Base-by-base conservation (phyloP, 2,888 invertebrate species). In the Cordylochernes scorpioides region DNA sequence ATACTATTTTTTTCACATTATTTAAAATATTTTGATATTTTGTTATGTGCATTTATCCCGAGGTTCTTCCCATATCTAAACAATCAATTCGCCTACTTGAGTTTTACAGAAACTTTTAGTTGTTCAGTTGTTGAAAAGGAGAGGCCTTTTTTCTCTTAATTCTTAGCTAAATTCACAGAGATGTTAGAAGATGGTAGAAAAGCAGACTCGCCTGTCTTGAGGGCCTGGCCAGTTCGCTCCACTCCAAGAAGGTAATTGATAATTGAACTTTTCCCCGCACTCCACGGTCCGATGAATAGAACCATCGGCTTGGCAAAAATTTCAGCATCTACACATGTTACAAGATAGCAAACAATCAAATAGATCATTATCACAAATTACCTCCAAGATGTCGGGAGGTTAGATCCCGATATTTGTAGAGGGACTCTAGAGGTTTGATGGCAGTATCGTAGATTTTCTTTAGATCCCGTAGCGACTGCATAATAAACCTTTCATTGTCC, bases 261-360 rank as follows among this genome's bases (percentile, higher is more conserved):
- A 42, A 84, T 77, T 29, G 80, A 72, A 2, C 84, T 82, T 58
- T 88, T 88, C 39, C 88, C 88, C 34, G 84, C 82, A 47, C 82
- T 82, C 78, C 84, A 86, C 21, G 86, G 84, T 24, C 88, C 88
- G 73, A 86, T 77, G 48, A 86, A 78, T 4, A 88, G 61, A 29
- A 86, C 66, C 47, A 86, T 58, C 3, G 88, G 86, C 49, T 84
- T 86, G 3, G 82, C 78, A 53, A 80, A 80, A 48, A 86, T 80
- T 62, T 88, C 84, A 2, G 80, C 73, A 57, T 86, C 86, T 62
- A 44, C 14, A 22, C 14, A 13, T 22, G 14, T 22, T 5, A 22
- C 14, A 19, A 19, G 10, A 19, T 19, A 19, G n/a, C n/a, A n/a
- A n/a, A n/a, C n/a, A n/a, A n/a, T n/a, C n/a, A n/a, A n/a, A n/a